Percentiles rank a stretch among this genome's conserved stretches.
Evolutionary conservation across 2,888 invertebrate species (phyloP).

Genomic region (Scrobipalpa costella): DNA sequence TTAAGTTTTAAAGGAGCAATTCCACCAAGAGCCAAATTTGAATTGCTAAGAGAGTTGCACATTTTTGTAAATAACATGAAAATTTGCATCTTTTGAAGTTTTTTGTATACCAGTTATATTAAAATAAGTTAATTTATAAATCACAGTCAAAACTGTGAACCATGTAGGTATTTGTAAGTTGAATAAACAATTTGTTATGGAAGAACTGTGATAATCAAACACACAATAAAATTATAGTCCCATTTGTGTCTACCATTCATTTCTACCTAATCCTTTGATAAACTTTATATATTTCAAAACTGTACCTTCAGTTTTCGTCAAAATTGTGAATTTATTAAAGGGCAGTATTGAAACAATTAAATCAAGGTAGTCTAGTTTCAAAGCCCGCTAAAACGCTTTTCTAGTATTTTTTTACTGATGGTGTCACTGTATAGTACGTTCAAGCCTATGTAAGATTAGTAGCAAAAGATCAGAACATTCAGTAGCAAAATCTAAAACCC

Average conservation of each 20-base stretch:
- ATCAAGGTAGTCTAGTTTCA: too few relatives aligned
- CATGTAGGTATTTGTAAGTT: constrained; percentile 17
- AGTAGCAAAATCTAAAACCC: too few relatives aligned
- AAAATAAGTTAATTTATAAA: constrained; percentile 33
- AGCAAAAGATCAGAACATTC: too few relatives aligned
- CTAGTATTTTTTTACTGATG: too few relatives aligned
- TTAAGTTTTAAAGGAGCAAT: constrained; percentile 4
- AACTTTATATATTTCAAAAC: neutral
- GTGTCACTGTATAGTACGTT: too few relatives aligned
- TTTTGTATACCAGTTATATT: constrained; percentile 26
- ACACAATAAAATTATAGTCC: constrained; percentile 45
- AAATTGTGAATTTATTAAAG: too few relatives aligned
- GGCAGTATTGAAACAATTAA: too few relatives aligned
- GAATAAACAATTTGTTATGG: constrained; percentile 46
- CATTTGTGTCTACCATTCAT: constrained; percentile 10
- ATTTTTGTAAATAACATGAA: constrained; percentile 59
- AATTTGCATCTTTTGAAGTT: constrained; percentile 55
- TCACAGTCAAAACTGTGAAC: constrained; percentile 24
- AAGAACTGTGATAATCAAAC: constrained; percentile 60
- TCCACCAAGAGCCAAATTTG: constrained; percentile 12
- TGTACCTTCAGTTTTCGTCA: too few relatives aligned
- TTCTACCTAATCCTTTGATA: neutral
- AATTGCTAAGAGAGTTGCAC: constrained; percentile 48
- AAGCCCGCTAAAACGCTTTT: too few relatives aligned
- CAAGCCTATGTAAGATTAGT: too few relatives aligned